Evolutionary conservation across 2,113 vertebrate species (phyloP).

Genomic region (Oncorhynchus mykiss): DNA sequence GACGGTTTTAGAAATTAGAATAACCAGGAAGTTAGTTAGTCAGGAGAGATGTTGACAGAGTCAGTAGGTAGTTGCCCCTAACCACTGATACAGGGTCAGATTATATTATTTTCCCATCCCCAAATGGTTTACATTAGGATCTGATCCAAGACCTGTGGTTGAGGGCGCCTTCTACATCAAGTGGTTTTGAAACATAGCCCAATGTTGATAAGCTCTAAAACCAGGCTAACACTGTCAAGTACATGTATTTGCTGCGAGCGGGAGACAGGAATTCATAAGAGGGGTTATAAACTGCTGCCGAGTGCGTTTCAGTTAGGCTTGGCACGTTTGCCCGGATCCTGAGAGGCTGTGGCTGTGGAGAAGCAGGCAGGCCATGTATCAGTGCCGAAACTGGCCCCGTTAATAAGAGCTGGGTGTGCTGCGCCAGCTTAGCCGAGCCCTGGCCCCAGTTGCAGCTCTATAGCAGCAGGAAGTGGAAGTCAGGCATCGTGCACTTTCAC

Average conservation of each 20-base stretch:
- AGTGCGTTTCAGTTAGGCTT: neutral
- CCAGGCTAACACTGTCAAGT: neutral
- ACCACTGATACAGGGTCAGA: constrained; percentile 51
- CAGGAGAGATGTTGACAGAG: constrained; percentile 12
- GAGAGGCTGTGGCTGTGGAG: neutral
- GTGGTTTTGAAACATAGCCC: constrained; percentile 36
- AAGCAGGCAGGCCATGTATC: neutral
- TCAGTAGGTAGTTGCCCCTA: constrained; percentile 22
- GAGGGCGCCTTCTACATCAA: constrained; percentile 44
- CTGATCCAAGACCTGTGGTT: constrained; percentile 58
- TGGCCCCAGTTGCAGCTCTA: neutral
- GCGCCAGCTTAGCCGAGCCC: too few species aligned
- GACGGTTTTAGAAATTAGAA: too few species aligned
- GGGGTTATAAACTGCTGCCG: constrained; percentile 29
- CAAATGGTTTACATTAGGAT: neutral
- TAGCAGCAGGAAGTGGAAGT: neutral
- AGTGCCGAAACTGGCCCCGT: neutral
- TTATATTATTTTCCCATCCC: constrained; percentile 10
- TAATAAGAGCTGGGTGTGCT: too few species aligned
- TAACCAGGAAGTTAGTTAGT: too few species aligned
- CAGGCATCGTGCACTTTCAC: neutral
- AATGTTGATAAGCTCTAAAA: too few species aligned
- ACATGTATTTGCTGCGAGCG: neutral
- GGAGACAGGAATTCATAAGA: constrained; percentile 23
- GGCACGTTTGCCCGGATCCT: neutral